phyloP scores from a whole-genome alignment of 2,888 invertebrate species.

The Chloroclystis v-ata region DNA sequence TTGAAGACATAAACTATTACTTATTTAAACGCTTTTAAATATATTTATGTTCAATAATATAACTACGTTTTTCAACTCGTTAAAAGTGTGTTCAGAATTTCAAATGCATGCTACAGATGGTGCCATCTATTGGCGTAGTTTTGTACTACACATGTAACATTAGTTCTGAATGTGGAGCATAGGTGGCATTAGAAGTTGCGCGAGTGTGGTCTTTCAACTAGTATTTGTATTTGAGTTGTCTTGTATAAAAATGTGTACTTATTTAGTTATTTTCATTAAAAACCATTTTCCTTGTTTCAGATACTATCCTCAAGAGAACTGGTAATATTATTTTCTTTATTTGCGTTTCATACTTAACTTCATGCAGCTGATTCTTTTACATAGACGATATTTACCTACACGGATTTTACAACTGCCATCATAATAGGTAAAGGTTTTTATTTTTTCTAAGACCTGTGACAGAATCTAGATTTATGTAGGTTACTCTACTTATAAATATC shows the following conservation, averaged over 20 bases:
- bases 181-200: slow-evolving; percentile 50
- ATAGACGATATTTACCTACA: too few species aligned
- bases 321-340: slow-evolving; percentile 43
- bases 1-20: background rate
- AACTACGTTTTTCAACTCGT: too few species aligned
- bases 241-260: background rate
- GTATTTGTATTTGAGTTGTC: background rate
- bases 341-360: background rate
- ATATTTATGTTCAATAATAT: too few species aligned
- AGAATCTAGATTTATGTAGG: too few species aligned
- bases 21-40: too few species aligned
- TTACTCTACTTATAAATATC: too few species aligned
- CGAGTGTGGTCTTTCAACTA: background rate
- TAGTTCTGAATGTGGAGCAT: slow-evolving; percentile 32
- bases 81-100: too few species aligned
- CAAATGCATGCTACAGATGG: slow-evolving; percentile 13
- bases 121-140: slow-evolving; percentile 33
- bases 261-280: slow-evolving; percentile 44
- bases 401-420: too few species aligned
- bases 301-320: slow-evolving; percentile 77
- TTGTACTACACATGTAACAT: slow-evolving; percentile 11
- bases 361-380: too few species aligned
- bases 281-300: slow-evolving; percentile 65
- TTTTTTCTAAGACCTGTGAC: background rate
- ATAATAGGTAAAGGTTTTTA: too few species aligned